Base-by-base conservation (phyloP, 2,888 invertebrate species). In the Ormyrus rosae region DNA sequence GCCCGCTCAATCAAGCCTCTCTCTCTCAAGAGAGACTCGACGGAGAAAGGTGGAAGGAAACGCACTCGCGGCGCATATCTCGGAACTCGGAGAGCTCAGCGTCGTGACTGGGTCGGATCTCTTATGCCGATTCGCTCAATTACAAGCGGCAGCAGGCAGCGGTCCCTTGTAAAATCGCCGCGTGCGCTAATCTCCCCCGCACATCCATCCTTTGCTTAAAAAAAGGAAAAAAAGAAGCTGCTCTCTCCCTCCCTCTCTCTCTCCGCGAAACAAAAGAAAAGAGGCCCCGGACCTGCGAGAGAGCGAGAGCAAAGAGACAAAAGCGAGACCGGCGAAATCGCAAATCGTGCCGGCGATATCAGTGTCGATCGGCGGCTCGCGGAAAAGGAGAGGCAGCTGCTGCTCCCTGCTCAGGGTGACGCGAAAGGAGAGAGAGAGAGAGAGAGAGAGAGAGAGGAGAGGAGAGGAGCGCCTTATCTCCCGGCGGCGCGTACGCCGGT, bases 271-370 rank as follows among this genome's bases (percentile, higher is more conserved):
- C 72, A 78, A 78, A 81, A 81, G 78, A 81, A 61, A 69, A 82
- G 82, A 81, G 83, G 67, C 19, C 19, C 19, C 19, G 19, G 19
- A 19, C 19, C 19, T 13, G 83, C 82, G 19, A 51, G 56, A 83
- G 79, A 76, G 81, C 79, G 69, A 56, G 79, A 81, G 53, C 5
- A 45, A n/a, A 45, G 45, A 8, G 46, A 64, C 10, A 45, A 78
- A 56, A 58, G 19, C 61, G 51, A 58, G 45, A 69, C 63, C 55
- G 61, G 46, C 46, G 68, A 67, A 70, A 73, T 86, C 85, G 84
- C 84, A 85, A 86, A 86, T 85, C 84, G 84, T 83, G 84, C 82
- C 82, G 86, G 76, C 86, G 85, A 86, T 94, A 94, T 94, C 94
- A 89, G 88, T 89, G 89, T 90, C 88, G 89, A 89, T 89, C 89